Evolutionary conservation across 2,797 vertebrate species (phyloP), one percentile per base, ranked within the genome.

Genomic region (Erpetoichthys calabaricus): DNA sequence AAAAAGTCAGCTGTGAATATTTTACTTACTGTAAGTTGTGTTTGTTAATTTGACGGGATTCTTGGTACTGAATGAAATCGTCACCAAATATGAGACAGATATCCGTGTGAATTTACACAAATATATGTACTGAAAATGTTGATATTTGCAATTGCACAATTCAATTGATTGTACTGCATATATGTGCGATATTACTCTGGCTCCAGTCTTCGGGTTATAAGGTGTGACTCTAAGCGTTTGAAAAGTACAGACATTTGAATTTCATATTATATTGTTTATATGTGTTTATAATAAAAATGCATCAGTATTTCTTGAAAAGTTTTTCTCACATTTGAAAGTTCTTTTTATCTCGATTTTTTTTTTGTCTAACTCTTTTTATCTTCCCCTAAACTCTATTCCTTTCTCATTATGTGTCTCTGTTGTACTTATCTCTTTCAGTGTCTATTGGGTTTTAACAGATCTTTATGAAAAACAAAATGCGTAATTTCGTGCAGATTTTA

Each of bases 271-370:
- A 85, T 70, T 88, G 87, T 90, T 91, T 89, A 89, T 88, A 86
- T 91, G 89, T 92, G 80, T 92, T 93, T 89, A 89, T 91, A 89
- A 90, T 84, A 85, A 88, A 88, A 88, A 78, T 78, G 25, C 25
- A 25, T 25, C 25, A 25, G 25, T 25, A 25, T 25, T 25, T 25
- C 25, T 25, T 25, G 25, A 25, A 25, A 25, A 25, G 25, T 25
- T 25, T 25, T 25, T 25, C 25, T 25, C 25, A 25, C 2, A 25
- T 25, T 25, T 25, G 25, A 25, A 25, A 25, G 25, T 25, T 25
- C 25, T 25, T 25, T 25, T 25, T 25, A 25, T 25, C 25, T 25
- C 25, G 25, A 25, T 25, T 25, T 25, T n/a, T n/a, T n/a, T 25
- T 25, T 25, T 25, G 25, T 25, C 25, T 25, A 25, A 25, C 25